Evolutionary conservation across 2,113 vertebrate genomes (phyloP), one percentile per base, ranked within the genome.

Genomic region (Formicarius rufipectus): DNA sequence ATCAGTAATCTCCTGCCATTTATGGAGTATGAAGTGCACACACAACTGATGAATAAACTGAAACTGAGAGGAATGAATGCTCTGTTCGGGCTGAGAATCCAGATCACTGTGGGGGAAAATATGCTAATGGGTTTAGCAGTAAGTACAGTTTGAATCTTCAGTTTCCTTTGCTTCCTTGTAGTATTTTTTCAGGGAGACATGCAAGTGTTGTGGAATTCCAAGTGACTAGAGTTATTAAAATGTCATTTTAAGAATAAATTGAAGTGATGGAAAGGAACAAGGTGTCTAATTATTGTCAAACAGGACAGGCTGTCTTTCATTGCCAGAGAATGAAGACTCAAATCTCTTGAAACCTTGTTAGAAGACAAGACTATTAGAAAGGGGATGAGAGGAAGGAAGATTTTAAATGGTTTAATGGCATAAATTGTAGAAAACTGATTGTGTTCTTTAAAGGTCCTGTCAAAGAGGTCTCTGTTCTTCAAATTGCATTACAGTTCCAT

Each of bases 1-100:
- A 99, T 99, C 96, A 99, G 99, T 90, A 99, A 99, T 97, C 98
- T 99, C 75, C 84, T 99, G 90, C 99, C 99, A 12, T 99, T 99
- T 95, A 99, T 99, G 98, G 99, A 99, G 86, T 99, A 99, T 27
- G 99, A 99, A 97, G 98, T 99, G 23, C 99, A 99, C 97, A 99
- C 99, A 4, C 99, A 99, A 75, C 98, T 99, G 86, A 99, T 99
- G 99, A 99, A 99, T 97, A 99, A 99, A 53, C 98, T 99, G 55
- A 99, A 99, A 87, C 98, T 99, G 78, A 99, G 98, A 42, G 98
- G 98, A 93, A 99, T 99, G 99, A 99, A 99, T 8, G 99, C 99
- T 6, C 97, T 99, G 73, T 99, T 99, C 85, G 99, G 99, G 24
- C 97, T 99, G 15, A 98, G 98, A 87, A 99, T 99, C 93, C 99